A percentile compares a stretch with the other conserved stretches of the same genome.
These are phyloP conservation scores for Progne subis DNA, from an alignment of 2,113 vertebrate genomes.

Conservation along the genomic window DNA sequence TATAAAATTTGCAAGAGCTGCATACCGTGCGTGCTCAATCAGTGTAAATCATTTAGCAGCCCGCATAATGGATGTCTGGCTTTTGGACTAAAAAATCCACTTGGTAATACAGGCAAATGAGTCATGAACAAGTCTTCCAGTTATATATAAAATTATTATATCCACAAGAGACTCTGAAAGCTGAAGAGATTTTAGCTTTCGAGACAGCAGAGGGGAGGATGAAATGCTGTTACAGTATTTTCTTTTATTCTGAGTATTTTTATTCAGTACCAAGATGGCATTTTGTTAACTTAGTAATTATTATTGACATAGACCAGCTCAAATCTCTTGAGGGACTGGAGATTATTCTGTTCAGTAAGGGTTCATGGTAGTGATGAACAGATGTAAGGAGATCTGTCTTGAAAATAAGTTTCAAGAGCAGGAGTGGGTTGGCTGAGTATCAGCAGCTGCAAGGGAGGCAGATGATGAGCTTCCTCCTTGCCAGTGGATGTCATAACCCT, in stretches of 20 bases:
- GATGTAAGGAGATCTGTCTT: not conserved
- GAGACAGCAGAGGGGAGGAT: not conserved
- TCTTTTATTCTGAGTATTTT: not conserved
- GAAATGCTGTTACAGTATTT: not conserved
- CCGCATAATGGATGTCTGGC: slow-evolving; percentile 17
- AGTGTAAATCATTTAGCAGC: slow-evolving; percentile 47
- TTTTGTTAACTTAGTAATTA: not conserved
- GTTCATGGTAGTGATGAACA: not conserved
- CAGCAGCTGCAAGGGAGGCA: slow-evolving; percentile 15
- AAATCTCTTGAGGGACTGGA: not conserved
- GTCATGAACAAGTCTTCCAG: slow-evolving; percentile 32
- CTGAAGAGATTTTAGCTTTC: slow-evolving; percentile 6
- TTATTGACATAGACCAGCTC: not conserved
- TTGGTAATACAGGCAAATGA: slow-evolving; percentile 35
- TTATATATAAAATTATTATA: slow-evolving; percentile 6
- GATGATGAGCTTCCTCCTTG: slow-evolving; percentile 5
- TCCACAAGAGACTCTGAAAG: slow-evolving; percentile 11
- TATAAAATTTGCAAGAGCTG: slow-evolving; percentile 54
- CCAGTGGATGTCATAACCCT: not conserved
- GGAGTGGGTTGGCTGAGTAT: not conserved
- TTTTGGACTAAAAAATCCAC: slow-evolving; percentile 22
- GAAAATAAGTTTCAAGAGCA: not conserved
- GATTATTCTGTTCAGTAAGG: not conserved
- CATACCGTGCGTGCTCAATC: not conserved
- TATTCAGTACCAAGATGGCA: not conserved